These are phyloP conservation scores for Acipenser oxyrinchus DNA, from an alignment of 2,797 vertebrate genomes.

Conservation along the genomic window DNA sequence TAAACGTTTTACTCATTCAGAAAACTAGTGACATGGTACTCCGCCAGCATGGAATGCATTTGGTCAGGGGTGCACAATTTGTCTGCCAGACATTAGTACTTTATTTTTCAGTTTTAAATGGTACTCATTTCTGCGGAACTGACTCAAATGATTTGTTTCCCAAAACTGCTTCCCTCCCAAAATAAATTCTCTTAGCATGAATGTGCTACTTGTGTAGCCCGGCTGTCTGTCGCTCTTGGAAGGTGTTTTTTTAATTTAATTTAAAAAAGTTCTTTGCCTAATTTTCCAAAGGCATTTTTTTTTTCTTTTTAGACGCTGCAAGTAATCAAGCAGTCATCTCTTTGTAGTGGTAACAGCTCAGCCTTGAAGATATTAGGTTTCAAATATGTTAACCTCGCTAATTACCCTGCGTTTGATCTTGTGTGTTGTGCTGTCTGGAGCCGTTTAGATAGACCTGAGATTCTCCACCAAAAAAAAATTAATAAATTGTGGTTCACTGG, in stretches of 20 bases:
- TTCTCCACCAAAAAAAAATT: too few relatives aligned
- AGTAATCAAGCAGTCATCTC: conserved; percentile 20
- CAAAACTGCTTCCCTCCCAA: too few relatives aligned
- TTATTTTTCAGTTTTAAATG: too few relatives aligned
- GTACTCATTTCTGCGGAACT: too few relatives aligned
- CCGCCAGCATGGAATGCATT: too few relatives aligned
- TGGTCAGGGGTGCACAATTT: too few relatives aligned
- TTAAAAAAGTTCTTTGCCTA: too few relatives aligned
- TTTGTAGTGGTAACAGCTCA: conserved; percentile 23
- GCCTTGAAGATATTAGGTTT: conserved; percentile 24
- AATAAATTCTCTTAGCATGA: not conserved
- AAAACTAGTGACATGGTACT: too few relatives aligned
- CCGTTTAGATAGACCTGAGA: conserved; percentile 5
- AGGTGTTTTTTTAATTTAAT: conserved; percentile 10
- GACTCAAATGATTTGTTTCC: too few relatives aligned
- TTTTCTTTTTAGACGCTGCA: conserved; percentile 14
- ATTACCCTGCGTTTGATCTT: conserved; percentile 24
- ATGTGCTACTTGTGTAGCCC: conserved; percentile 7
- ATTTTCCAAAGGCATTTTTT: not conserved
- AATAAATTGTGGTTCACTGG: too few relatives aligned
- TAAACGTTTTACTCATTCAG: too few relatives aligned
- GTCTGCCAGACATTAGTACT: too few relatives aligned
- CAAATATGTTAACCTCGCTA: conserved; percentile 25
- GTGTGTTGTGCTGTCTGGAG: conserved; percentile 16
- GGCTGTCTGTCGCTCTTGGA: not conserved